Base-by-base conservation (phyloP, 2,888 invertebrate species). In the Drosophila emarginata region DNA sequence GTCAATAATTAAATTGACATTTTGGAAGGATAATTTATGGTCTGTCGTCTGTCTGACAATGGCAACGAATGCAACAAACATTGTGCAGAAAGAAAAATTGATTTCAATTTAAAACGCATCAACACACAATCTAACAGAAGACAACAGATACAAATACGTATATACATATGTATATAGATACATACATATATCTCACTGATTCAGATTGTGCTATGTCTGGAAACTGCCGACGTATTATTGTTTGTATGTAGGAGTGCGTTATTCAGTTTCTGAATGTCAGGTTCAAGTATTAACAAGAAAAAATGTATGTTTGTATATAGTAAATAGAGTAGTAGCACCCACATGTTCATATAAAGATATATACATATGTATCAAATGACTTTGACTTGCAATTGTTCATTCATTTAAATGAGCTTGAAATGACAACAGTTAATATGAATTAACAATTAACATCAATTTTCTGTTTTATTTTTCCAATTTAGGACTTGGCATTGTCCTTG, bases 101-200 rank as follows among this genome's bases (percentile, higher is more conserved):
- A 80, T 70, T 74, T 87, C 72, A 84, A 88, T 88, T 84, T 74
- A 88, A 87, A 88, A 87, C 77, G 83, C 84, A 84, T 88, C 87
- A 82, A 67, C 68, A 60, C 57, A 60, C 62, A 51, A 26, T 26
- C 26, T 4, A 45, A 56, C 50, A 32, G 50, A 50, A 32, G 50
- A 40, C 56, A 11, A 9, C 9, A 32, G 9, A 65, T 59, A 52
- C 36, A 56, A n/a, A n/a, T 18, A 64, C 21, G n/a, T n/a, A 65
- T 21, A 53, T 1, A 45, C 39, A 28, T n/a, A 15, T 21, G 12
- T 51, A 68, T 32, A 57, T 64, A 53, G 14, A 60, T n/a, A 28
- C 6, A 28, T 68, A 59, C 53, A 52, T 56, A 51, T 11, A 45
- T 32, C 32, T 2, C 11, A 32, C 32, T 32, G 32, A 37, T 40